Evolutionary conservation across 2,113 vertebrate genomes (phyloP), one percentile per base, ranked within the genome.

Genomic region (Neopipo cinnamomea): DNA sequence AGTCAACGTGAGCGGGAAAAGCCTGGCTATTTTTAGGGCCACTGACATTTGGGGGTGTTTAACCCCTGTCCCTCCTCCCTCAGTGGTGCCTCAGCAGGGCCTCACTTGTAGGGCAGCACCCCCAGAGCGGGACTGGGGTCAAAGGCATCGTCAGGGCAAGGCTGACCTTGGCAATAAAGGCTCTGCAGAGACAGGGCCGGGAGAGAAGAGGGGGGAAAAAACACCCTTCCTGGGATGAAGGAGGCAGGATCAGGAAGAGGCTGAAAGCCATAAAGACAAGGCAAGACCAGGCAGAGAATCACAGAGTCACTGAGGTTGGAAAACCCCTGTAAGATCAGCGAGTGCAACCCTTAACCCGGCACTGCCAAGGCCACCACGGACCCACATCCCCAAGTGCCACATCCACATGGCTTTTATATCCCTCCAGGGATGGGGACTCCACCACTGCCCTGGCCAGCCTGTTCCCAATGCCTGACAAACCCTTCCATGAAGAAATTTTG

Each of bases 1-100:
- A 96, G 39, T 94, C 95, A 94, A 65, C 3, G 37, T 0, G 49
- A 95, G 81, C 14, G 1, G 90, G 92, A 89, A 95, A 35, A 76
- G 24, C 6, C 31, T 0, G 39, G 87, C 66, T 97, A 65, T 85
- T 96, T 96, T 93, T 89, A 88, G 44, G 44, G 35, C 9, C n/a
- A 3, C 5, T 62, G 91, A 49, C 31, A 56, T 72, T 30, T 39
- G 2, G 16, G 55, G 68, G 56, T 53, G 47, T 15, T 93, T 84
- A 91, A 87, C 65, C 68, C 33, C 82, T 28, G 49, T 83, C 46
- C 25, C 15, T 89, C 67, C 67, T 89, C 37, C 63, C 55, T 11
- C 1, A 1, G 37, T 41, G 3, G 50, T 24, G 24, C 12, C 87
- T 63, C 63, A 46, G 46, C 73, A 31, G 47, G 31, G 70, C 33